Evolutionary conservation across 2,888 invertebrate species (phyloP), one percentile per base, ranked within the genome.

Genomic region (Pegoplata infirma): DNA sequence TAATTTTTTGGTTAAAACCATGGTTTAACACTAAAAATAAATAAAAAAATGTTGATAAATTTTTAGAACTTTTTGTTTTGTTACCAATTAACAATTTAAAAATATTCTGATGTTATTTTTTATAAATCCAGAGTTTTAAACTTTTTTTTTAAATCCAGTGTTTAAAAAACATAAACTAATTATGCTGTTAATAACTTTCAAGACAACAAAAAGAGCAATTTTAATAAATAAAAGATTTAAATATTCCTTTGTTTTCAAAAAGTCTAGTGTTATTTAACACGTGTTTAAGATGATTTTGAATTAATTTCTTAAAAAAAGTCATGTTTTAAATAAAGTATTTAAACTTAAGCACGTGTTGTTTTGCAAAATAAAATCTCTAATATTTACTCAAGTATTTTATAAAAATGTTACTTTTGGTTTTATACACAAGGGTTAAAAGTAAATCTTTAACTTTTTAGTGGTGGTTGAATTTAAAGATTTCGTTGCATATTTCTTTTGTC

Each of bases 301-400:
- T n/a, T 23, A 49, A 67, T 63, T 77, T 77, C 71, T 53, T 71
- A n/a, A n/a, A 61, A 61, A 16, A 51, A n/a, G 36, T 64, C 71
- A 58, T 76, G 71, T 36, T 12, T 36, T n/a, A 4, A n/a, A 40
- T 56, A 49, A 21, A 16, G 23, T 25, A 4, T 55, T 55, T 23
- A 67, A 59, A 68, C 67, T 64, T 46, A 72, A 79, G 67, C 79
- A 79, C 79, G 79, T 79, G 79, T 67, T 76, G 21, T 21, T 40
- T 46, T 5, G n/a, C 14, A 53, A 49, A 32, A 44, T 36, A 67
- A 32, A 12, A 44, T 49, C 58, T 73, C 71, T 56, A 61, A 40
- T 17, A 44, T 67, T 71, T 67, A 16, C 47, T 53, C 8, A 47
- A 79, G 63, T 71, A 58, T 67, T 75, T 75, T 71, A 79, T 75